Conservation (phyloP, 2,113 vertebrate species). For the Xenopus borealis region DNA sequence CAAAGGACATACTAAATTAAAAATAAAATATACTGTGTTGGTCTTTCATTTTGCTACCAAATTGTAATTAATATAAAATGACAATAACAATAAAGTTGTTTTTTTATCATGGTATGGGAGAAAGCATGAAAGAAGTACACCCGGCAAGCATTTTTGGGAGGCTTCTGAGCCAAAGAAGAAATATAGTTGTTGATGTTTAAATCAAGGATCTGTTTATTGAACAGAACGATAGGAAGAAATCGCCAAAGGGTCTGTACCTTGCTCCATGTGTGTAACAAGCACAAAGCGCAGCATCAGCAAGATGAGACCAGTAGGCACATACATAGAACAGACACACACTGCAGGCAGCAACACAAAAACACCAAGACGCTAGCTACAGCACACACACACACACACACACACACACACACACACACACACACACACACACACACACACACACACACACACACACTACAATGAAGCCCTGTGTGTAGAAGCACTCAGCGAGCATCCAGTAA, state of each 20-base stretch:
- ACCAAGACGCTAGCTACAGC: not conserved
- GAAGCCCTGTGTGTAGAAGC: not conserved
- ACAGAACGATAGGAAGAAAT: not conserved
- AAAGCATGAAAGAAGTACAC: not conserved
- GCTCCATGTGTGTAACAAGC: slow-evolving; percentile 10
- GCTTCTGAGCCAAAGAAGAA: not conserved
- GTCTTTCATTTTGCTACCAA: no score
- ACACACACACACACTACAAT: no score
- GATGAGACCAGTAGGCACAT: not conserved
- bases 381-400: not conserved
- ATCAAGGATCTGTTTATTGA: slow-evolving; percentile 18
- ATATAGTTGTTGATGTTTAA: slow-evolving; percentile 4
- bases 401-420: no score
- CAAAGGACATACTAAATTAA: no score
- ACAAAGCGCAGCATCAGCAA: not conserved
- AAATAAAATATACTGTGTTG: no score
- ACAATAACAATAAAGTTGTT: not conserved
- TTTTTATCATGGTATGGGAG: not conserved
- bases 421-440: no score
- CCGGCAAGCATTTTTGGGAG: not conserved
- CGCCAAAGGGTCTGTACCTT: slow-evolving; percentile 5
- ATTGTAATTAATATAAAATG: no score
- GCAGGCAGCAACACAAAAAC: slow-evolving; percentile 1
- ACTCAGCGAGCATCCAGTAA: not conserved
- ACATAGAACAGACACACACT: slow-evolving; percentile 6